Conservation (phyloP, 2,888 invertebrate genomes). For the Seladonia tumulorum region DNA sequence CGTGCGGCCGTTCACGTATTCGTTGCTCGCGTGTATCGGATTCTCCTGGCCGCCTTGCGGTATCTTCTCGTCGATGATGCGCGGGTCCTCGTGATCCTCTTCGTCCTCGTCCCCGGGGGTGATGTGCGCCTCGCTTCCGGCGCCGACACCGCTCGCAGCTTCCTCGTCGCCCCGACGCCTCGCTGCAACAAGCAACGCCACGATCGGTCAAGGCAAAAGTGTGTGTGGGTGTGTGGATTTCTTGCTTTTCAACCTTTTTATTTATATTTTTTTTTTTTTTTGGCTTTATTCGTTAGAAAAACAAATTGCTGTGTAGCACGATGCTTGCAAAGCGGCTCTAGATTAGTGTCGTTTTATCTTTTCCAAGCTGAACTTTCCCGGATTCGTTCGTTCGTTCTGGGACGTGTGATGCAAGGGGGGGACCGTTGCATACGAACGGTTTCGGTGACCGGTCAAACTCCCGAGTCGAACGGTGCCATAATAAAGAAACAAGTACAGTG, state of each 20-base stretch:
- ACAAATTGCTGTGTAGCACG: neutral
- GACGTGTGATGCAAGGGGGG: neutral
- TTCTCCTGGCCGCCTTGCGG: constrained; percentile 83
- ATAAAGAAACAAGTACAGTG: no score
- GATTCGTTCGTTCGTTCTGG: neutral
- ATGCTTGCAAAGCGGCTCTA: constrained; percentile 21
- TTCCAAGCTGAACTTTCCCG: neutral
- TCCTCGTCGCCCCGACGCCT: constrained; percentile 85
- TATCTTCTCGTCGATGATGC: constrained; percentile 82
- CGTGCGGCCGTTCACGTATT: constrained; percentile 87
- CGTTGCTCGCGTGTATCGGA: constrained; percentile 85
- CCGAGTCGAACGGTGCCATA: constrained; percentile 23
- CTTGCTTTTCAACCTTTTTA: constrained; percentile 3
- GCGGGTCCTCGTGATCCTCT: constrained; percentile 81
- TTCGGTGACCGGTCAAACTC: constrained; percentile 24
- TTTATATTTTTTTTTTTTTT: neutral
- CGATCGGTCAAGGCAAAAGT: constrained; percentile 83
- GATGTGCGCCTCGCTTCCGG: constrained; percentile 87
- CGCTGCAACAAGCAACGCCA: constrained; percentile 85
- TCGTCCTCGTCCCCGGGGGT: constrained; percentile 85
- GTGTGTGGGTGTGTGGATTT: constrained; percentile 56
- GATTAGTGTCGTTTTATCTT: constrained; percentile 1
- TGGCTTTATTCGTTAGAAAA: neutral
- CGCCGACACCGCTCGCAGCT: constrained; percentile 87
- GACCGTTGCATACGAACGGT: neutral